Evolutionary conservation across 2,113 vertebrate species (phyloP), one percentile per base, ranked within the genome.

Genomic region (Heterocephalus glaber): DNA sequence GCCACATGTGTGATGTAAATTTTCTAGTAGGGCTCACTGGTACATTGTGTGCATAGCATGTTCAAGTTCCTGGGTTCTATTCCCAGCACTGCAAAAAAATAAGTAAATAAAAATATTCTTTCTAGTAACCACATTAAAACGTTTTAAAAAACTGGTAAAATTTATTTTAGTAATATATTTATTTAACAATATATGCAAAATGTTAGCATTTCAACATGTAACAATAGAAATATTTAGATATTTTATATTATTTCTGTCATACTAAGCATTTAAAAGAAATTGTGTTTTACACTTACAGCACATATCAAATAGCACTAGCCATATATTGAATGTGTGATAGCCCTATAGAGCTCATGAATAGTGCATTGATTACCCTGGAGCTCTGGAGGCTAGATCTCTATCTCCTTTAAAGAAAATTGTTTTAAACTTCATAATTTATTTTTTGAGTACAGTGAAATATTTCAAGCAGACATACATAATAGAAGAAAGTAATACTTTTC

Each of bases 121-220:
- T 90, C 2, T 77, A 82, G 28, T 22, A 90, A 54, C 22, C 24
- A 26, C 12, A 74, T 58, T 47, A 30, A 81, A 86, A 86, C 66
- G 8, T 6, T 20, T 38, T 70, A 66, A 77, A 38, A 38, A 72
- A 79, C 14, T 30, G n/a, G 24, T 66, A 26, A 89, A 83, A 8
- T 65, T 92, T 91, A 83, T 92, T 79, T 84, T 60, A 86, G 33
- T 91, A 77, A 60, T 70, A 77, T 38, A 58, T 79, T 93, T 60
- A 76, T 70, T 76, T 49, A 65, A 66, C 9, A 56, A 38, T 19
- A 80, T 33, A 81, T 79, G 9, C 1, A 77, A 89, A 94, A 89
- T 80, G 81, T 61, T 41, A 82, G 49, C n/a, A 89, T 61, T 90
- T 82, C 52, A 66, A 47, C 24, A 61, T 61, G 11, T n/a, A 35